These are phyloP conservation scores for Standfussiana lucernea DNA, from an alignment of 2,888 invertebrate genomes.

Conservation along the genomic window DNA sequence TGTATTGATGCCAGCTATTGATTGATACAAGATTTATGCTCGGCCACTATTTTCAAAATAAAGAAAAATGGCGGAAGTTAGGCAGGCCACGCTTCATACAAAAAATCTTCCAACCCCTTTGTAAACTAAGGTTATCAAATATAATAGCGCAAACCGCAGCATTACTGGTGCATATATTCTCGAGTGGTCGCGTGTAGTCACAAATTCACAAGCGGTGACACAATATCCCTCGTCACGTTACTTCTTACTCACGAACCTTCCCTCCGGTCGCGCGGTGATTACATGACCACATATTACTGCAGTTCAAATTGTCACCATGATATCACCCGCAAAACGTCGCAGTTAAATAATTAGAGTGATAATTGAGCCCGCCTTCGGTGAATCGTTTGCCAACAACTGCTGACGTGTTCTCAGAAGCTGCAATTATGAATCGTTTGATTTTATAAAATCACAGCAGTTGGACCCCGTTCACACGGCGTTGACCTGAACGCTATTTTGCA, in stretches of 20 bases:
- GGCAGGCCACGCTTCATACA: no score
- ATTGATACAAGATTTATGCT: no score
- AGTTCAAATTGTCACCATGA: slow-evolving; percentile 1
- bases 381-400: neutral
- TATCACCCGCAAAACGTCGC: neutral
- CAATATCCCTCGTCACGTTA: neutral
- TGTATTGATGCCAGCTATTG: no score
- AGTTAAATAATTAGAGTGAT: slow-evolving; percentile 8
- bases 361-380: neutral
- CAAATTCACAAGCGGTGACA: neutral
- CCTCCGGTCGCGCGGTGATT: neutral
- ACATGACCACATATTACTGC: neutral
- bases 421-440: neutral
- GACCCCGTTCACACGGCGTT: neutral
- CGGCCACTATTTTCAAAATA: no score
- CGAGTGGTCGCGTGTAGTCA: neutral
- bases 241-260: neutral
- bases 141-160: neutral
- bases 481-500: neutral
- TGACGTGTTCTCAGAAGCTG: neutral
- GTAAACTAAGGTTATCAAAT: neutral
- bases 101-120: no score
- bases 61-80: no score
- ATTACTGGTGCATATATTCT: no score
- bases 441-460: neutral